These are phyloP conservation scores for Lacerta agilis DNA, from an alignment of 2,797 vertebrate species.

Conservation along the genomic window DNA sequence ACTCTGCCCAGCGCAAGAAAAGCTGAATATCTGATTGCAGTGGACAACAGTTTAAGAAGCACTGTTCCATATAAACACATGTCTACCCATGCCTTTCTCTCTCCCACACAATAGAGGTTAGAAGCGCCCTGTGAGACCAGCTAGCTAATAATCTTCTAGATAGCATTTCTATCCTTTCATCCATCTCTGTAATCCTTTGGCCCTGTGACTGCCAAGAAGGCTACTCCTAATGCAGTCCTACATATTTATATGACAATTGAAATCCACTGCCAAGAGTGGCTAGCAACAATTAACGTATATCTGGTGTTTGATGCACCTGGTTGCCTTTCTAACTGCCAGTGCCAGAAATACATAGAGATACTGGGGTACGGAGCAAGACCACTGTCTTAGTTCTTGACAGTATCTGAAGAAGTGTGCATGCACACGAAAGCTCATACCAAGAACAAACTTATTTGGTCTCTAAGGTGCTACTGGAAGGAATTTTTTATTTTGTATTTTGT, in stretches of 20 bases:
- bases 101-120: neutral
- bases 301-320: neutral
- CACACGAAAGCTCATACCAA: too few relatives aligned
- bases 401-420: too few relatives aligned
- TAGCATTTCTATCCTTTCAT: neutral
- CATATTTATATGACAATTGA: neutral
- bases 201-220: neutral
- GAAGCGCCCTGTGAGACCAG: neutral
- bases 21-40: neutral
- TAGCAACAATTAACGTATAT: neutral
- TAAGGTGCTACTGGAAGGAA: too few relatives aligned
- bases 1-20: neutral
- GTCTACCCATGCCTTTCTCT: neutral
- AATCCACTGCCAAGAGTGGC: neutral
- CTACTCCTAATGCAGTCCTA: neutral
- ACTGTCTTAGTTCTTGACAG: neutral
- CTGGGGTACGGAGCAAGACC: neutral
- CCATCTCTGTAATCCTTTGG: neutral
- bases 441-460: too few relatives aligned
- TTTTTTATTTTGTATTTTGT: too few relatives aligned
- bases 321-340: neutral
- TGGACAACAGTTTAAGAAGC: neutral
- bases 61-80: neutral
- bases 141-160: neutral
- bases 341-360: neutral